A percentile compares a stretch with the other conserved stretches of the same genome.
Conservation (phyloP, 2,888 invertebrate species). For the Caenorhabditis sp. region DNA sequence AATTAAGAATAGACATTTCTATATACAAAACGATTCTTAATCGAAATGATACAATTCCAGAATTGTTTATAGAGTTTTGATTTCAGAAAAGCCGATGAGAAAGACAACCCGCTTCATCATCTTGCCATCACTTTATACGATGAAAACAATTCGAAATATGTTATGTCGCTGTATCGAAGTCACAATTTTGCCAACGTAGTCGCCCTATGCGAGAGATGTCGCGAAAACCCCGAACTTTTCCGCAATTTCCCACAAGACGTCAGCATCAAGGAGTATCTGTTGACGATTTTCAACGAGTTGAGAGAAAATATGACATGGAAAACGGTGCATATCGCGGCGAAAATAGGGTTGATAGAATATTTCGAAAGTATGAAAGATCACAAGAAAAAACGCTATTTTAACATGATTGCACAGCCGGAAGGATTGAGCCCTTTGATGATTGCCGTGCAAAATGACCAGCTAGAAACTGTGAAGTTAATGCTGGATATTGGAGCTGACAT, state of each 20-base stretch:
- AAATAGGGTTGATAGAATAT: conserved; percentile 42
- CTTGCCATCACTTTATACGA: conserved; percentile 44
- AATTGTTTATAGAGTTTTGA: conserved; percentile 2
- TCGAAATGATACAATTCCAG: neutral
- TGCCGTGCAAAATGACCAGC: conserved; percentile 63
- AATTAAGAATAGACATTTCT: too few relatives aligned
- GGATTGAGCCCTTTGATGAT: conserved; percentile 62
- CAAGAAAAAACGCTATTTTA: conserved; percentile 31
- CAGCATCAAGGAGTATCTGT: conserved; percentile 35
- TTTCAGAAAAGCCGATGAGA: conserved; percentile 18
- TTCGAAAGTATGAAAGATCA: conserved; percentile 32
- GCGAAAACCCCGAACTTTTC: conserved; percentile 51
- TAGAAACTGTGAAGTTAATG: conserved; percentile 56
- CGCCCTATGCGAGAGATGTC: conserved; percentile 50
- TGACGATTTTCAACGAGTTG: conserved; percentile 36
- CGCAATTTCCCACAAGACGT: conserved; percentile 36
- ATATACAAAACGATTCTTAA: too few relatives aligned
- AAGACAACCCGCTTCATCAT: conserved; percentile 34
- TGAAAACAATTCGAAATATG: conserved; percentile 26
- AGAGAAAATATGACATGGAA: conserved; percentile 53
- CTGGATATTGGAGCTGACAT: conserved; percentile 79
- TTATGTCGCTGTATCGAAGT: conserved; percentile 45
- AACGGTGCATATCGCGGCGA: conserved; percentile 42
- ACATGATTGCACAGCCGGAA: conserved; percentile 58
- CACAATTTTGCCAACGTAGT: conserved; percentile 46